These are phyloP conservation scores for Pachyseris speciosa DNA, from an alignment of 64 coral and sea anemone species.

Conservation along the genomic window DNA sequence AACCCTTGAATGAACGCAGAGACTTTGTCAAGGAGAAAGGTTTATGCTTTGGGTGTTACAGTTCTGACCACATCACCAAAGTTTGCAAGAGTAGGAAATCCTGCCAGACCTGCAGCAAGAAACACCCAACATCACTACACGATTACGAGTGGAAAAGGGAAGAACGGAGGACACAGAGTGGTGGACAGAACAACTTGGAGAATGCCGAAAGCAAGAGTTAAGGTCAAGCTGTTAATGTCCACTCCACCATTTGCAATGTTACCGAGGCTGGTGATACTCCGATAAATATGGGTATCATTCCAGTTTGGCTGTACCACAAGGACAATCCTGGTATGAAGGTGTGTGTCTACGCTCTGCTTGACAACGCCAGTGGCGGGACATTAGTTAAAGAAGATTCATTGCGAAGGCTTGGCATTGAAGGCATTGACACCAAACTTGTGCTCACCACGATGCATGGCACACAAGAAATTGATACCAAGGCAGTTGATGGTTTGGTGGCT, in stretches of 20 bases:
- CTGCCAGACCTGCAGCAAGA: too few species aligned
- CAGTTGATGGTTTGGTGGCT: slow-evolving; percentile 28
- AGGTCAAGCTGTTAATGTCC: not conserved
- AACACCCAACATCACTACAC: too few species aligned
- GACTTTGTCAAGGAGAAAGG: too few species aligned
- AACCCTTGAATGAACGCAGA: too few species aligned
- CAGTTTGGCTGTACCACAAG: slow-evolving; percentile 69
- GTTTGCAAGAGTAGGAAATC: too few species aligned
- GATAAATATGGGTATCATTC: slow-evolving; percentile 49
- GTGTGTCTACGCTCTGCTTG: slow-evolving; percentile 60
- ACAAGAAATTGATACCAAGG: slow-evolving; percentile 48
- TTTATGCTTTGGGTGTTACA: too few species aligned
- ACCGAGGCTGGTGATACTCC: slow-evolving; percentile 40
- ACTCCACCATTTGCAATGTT: not conserved
- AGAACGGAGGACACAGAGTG: not conserved
- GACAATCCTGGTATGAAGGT: slow-evolving; percentile 26
- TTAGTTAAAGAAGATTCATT: slow-evolving; percentile 27
- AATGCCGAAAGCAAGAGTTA: not conserved
- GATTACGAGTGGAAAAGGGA: too few species aligned
- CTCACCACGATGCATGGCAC: slow-evolving; percentile 75
- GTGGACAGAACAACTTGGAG: not conserved
- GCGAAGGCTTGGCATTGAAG: slow-evolving; percentile 46
- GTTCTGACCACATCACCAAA: too few species aligned
- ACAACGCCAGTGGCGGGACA: slow-evolving; percentile 58
- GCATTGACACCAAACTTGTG: slow-evolving; percentile 55